These are phyloP conservation scores for Agraylea sexmaculata DNA, from an alignment of 1,140 invertebrate genomes.

Conservation along the genomic window DNA sequence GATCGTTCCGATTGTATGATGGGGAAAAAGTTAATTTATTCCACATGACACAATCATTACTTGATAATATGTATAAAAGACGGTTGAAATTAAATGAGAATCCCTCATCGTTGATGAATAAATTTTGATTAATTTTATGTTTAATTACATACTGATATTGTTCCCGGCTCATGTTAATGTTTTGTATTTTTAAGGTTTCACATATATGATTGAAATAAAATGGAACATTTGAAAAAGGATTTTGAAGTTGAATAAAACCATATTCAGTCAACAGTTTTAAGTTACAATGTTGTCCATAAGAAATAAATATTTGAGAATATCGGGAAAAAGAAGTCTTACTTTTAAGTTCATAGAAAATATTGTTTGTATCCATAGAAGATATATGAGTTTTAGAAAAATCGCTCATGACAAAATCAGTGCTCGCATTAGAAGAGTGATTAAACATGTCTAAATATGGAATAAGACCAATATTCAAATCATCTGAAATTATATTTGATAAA, in stretches of 20 bases:
- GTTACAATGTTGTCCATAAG: slow-evolving; percentile 18
- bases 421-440: slow-evolving; percentile 14
- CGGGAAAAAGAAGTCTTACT: slow-evolving; percentile 6
- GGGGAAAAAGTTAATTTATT: slow-evolving; percentile 2
- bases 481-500: slow-evolving; percentile 7
- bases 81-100: slow-evolving; percentile 17
- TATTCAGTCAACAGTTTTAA: slow-evolving; percentile 19
- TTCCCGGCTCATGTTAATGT: slow-evolving; percentile 3
- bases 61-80: slow-evolving; percentile 13
- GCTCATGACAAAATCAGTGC: slow-evolving; percentile 7
- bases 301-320: slow-evolving; percentile 18
- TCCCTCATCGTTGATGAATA: slow-evolving; percentile 8
- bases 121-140: slow-evolving; percentile 11
- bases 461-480: slow-evolving; percentile 12
- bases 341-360: slow-evolving; percentile 11
- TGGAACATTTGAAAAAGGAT: slow-evolving; percentile 9
- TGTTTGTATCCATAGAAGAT: not conserved
- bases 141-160: slow-evolving; percentile 17
- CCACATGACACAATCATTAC: slow-evolving; percentile 6
- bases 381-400: slow-evolving; percentile 2
- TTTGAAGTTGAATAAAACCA: slow-evolving; percentile 15
- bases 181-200: slow-evolving; percentile 3
- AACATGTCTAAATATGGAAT: slow-evolving; percentile 20
- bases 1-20: too few species aligned
- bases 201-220: slow-evolving; percentile 11